A percentile compares a stretch with the other conserved stretches of the same genome.
Conservation (phyloP, 2,888 invertebrate genomes). For the Cryptosula pallasiana region DNA sequence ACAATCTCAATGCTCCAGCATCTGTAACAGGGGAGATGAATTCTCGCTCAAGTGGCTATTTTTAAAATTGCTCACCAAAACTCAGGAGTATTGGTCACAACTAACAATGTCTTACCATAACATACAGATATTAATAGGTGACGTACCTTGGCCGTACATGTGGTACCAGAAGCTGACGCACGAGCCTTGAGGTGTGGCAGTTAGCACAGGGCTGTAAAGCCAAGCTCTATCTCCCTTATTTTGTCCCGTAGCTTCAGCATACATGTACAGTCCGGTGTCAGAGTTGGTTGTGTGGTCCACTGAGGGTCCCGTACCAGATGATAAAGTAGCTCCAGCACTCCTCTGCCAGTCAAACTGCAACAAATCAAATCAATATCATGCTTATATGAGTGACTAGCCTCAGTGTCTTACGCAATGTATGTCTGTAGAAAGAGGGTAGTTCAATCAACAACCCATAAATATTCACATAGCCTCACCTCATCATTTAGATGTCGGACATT, state of each 20-base stretch:
- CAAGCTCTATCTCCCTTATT: conserved; percentile 35
- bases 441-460: no score
- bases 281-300: conserved; percentile 22
- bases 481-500: neutral
- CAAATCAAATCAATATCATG: no score
- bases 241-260: conserved; percentile 38
- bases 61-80: no score
- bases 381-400: no score
- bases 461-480: neutral
- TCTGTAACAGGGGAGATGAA: no score
- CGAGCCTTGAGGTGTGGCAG: conserved; percentile 30
- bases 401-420: no score
- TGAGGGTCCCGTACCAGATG: conserved; percentile 24
- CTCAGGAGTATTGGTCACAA: no score
- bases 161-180: conserved; percentile 40
- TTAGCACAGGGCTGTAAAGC: conserved; percentile 32
- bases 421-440: no score
- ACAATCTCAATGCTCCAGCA: conserved; percentile 3
- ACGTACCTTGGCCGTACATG: conserved; percentile 28
- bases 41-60: no score
- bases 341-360: conserved; percentile 24
- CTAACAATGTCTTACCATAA: no score
- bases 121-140: no score
- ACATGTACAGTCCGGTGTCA: conserved; percentile 35
- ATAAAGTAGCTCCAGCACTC: conserved; percentile 17